phyloP scores from a whole-genome alignment of 1,140 invertebrate genomes.

The Bombus cullumanus region DNA sequence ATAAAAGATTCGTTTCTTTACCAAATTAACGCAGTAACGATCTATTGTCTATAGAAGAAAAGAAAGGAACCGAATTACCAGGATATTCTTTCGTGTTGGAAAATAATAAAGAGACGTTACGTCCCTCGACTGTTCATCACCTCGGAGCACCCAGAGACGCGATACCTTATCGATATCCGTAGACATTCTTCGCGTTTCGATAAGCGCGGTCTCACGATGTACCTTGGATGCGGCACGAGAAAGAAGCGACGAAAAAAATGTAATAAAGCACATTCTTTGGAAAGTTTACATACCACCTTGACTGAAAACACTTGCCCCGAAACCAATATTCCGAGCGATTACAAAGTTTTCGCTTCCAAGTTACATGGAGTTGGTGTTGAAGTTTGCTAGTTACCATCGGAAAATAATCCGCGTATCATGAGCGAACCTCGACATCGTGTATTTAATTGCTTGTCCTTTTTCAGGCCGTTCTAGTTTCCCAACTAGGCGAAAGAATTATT shows the following conservation, averaged over 20 bases:
- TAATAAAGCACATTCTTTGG: slow-evolving; percentile 46
- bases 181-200: slow-evolving; percentile 12
- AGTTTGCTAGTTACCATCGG: slow-evolving; percentile 39
- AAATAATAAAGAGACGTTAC: neutral
- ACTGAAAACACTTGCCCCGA: slow-evolving; percentile 36
- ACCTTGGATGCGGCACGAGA: too few relatives aligned
- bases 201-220: neutral
- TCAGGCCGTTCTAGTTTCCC: neutral
- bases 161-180: slow-evolving; percentile 3
- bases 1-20: too few relatives aligned
- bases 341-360: slow-evolving; percentile 38
- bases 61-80: neutral
- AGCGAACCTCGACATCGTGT: neutral
- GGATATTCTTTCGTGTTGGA: neutral
- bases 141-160: neutral
- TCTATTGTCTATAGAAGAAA: neutral
- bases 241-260: slow-evolving; percentile 3
- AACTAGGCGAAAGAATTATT: neutral
- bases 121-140: neutral
- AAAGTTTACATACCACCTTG: slow-evolving; percentile 33
- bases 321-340: slow-evolving; percentile 45
- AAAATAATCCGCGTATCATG: neutral
- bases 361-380: neutral
- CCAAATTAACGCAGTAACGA: too few relatives aligned
- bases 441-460: neutral